phyloP scores from a whole-genome alignment of 2,797 vertebrate species.

The Amblyopsis hoosieri region DNA sequence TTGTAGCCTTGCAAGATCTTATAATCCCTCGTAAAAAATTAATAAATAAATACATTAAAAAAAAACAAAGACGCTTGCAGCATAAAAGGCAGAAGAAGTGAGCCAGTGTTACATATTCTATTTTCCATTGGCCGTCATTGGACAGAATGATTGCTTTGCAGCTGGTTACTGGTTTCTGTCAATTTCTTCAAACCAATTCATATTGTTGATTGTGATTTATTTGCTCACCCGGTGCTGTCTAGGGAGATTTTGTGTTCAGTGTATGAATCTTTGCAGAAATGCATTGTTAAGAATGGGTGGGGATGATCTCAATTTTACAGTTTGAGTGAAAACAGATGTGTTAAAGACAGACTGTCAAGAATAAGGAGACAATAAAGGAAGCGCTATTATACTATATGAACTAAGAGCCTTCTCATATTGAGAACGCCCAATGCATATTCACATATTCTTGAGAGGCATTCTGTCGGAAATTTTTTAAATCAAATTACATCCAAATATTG shows the following conservation, averaged over 20 bases:
- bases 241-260: slow-evolving; percentile 26
- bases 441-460: not conserved
- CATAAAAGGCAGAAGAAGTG: slow-evolving; percentile 28
- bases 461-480: not conserved
- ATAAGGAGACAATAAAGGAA: slow-evolving; percentile 37
- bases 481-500: slow-evolving; percentile 5
- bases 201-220: slow-evolving; percentile 65
- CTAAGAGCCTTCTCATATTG: slow-evolving; percentile 21
- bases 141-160: slow-evolving; percentile 34
- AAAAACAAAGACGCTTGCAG: not conserved
- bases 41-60: not conserved
- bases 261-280: not conserved
- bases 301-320: slow-evolving; percentile 66
- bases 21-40: not conserved
- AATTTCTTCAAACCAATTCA: slow-evolving; percentile 61
- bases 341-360: slow-evolving; percentile 50
- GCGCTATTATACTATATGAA: slow-evolving; percentile 18
- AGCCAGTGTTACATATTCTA: slow-evolving; percentile 20
- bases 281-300: not conserved
- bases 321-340: slow-evolving; percentile 73
- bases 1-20: not conserved
- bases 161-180: slow-evolving; percentile 51
- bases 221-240: slow-evolving; percentile 45
- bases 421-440: not conserved
- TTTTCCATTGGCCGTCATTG: slow-evolving; percentile 39